Evolutionary conservation across 64 coral and sea anemone genomes (phyloP), one percentile per base, ranked within the genome.

Genomic region (Actinia equina): DNA sequence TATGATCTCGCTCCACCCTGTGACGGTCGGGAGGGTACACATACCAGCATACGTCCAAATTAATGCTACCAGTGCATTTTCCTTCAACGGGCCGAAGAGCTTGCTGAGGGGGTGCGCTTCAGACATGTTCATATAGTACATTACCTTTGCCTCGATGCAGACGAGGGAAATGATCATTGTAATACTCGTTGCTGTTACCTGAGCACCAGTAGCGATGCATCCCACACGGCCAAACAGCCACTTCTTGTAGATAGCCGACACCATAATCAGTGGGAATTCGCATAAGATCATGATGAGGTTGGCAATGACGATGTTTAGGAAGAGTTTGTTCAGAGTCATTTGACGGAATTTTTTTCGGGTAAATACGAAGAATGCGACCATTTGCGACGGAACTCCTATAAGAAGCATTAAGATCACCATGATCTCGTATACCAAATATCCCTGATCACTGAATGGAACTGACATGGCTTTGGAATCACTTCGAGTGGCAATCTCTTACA

Each of bases 161-260:
- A 78, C 55, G 2, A 91, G 77, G 1, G 90, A 87, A 42, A 84
- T 87, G 0, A 91, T 70, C 90, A 91, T 91, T 0, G 86, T 62
- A 13, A 91, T 51, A 0, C 44, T 52, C 1, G 90, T 81, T 7
- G 79, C 67, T 20, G 77, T 85, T 37, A 84, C 90, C 30, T 64
- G 76, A 30, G 85, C 85, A 17, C 85, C 78, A 12, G 59, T 44
- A 18, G 65, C 59, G 7, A 58, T 17, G 16, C 90, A 91, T 17
- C 84, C 90, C 2, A 20, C 22, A 64, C 27, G 85, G 27, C 86
- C 67, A 19, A 91, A 63, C 20, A 87, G 43, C 23, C 71, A 71
- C 43, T 22, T 56, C 5, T n/a, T 71, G 8, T 70, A 4, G 0
- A 91, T 5, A n/a, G 52, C 85, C 20, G 90, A 91, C 14, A 52